Percentiles rank a stretch among this genome's conserved stretches.
Evolutionary conservation across 2,797 vertebrate genomes (phyloP).

Genomic region (Centroberyx gerrardi): DNA sequence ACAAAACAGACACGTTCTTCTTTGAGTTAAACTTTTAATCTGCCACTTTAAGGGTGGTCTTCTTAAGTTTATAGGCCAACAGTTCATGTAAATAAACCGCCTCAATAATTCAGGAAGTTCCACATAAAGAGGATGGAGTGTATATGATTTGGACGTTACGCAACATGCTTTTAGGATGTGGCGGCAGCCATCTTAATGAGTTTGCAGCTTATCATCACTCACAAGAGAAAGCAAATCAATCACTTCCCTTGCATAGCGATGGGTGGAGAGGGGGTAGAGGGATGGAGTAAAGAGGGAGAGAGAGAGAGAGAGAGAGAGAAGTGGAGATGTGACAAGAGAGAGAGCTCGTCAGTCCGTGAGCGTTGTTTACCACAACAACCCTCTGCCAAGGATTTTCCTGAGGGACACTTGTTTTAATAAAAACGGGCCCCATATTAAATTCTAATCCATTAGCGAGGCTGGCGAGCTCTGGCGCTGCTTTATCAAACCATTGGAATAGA

Average conservation of each 20-base stretch:
- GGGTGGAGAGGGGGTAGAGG: conserved; percentile 6
- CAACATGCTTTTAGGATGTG: conserved; percentile 73
- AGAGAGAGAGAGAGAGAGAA: conserved; percentile 45
- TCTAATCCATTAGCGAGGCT: conserved; percentile 83
- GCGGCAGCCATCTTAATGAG: conserved; percentile 80
- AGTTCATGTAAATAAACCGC: conserved; percentile 61
- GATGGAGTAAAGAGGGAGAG: conserved; percentile 4
- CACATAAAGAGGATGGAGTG: conserved; percentile 60
- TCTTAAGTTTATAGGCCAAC: conserved; percentile 17
- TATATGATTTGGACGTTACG: conserved; percentile 69
- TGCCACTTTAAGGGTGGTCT: conserved; percentile 21
- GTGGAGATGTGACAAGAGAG: conserved; percentile 66
- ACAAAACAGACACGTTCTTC: conserved; percentile 37
- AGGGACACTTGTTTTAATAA: conserved; percentile 84
- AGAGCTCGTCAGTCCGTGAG: conserved; percentile 54
- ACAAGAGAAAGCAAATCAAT: conserved; percentile 83
- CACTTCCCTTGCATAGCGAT: conserved; percentile 69
- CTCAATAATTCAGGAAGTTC: conserved; percentile 65
- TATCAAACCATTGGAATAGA: conserved; percentile 79
- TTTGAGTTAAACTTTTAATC: conserved; percentile 46
- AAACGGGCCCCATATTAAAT: conserved; percentile 78
- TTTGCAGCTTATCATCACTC: conserved; percentile 82
- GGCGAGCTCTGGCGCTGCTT: conserved; percentile 66
- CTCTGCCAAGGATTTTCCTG: conserved; percentile 79
- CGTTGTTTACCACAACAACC: conserved; percentile 75